Evolutionary conservation across 2,113 vertebrate species (phyloP), one percentile per base, ranked within the genome.

Genomic region (Embiotoca jacksoni): DNA sequence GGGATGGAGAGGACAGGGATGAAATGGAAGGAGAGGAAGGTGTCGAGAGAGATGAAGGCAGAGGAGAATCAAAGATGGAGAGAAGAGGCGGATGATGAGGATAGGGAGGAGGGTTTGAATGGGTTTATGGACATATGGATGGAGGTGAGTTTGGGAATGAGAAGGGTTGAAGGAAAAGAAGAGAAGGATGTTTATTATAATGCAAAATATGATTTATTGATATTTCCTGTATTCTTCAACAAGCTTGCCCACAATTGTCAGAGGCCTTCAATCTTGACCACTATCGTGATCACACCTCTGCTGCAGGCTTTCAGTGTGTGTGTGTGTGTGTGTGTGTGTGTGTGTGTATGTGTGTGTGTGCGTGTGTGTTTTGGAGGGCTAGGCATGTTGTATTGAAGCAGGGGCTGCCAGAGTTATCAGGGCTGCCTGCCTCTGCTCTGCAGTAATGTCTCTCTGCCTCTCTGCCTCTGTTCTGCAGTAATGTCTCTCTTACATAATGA

Each of bases 401-500:
- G 66, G 77, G 65, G 78, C 72, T 88, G 86, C 85, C 83, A 86
- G 66, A 85, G 81, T 84, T 87, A 85, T 86, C 80, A 85, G 75
- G 60, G 75, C 78, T 82, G 86, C 78, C 85, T 80, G 82, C 83
- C 80, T 87, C 66, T 83, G 85, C 81, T 90, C 88, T 85, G 85
- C 85, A 87, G 88, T 69, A 81, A 82, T 81, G 77, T 78, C 72
- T 82, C 81, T 81, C 66, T 72, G 78, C 72, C 63, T 76, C 78
- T 74, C 75, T 79, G 84, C 74, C 80, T 81, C 80, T 83, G 72
- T 89, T 93, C 88, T 88, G 90, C 91, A 90, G 90, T 91, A 84
- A 91, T 90, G 91, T 90, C 89, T 88, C 89, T 91, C 90, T 94
- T 94, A 93, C 91, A 93, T 94, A 94, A 94, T 92, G 89, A 92